A percentile compares a stretch with the other conserved stretches of the same genome.
phyloP scores from a whole-genome alignment of 2,888 invertebrate species.

The Coelinius sp. region DNA sequence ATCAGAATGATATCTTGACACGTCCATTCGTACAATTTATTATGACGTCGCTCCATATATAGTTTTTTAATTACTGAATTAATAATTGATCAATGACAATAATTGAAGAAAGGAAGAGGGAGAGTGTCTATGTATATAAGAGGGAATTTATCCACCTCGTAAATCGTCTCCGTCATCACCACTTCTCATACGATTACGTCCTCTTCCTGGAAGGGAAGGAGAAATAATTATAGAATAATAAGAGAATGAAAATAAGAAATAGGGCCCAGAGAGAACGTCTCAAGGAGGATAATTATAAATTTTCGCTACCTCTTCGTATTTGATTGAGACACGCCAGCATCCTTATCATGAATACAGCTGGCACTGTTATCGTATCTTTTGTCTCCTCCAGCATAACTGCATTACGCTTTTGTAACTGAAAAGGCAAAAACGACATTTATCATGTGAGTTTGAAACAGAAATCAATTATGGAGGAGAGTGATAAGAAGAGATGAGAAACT shows the following conservation, averaged over 20 bases:
- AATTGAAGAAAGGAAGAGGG: too few species aligned
- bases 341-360: slow-evolving; percentile 88
- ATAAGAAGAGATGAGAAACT: too few species aligned
- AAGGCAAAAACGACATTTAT: neutral
- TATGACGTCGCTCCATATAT: neutral
- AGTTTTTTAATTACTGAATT: neutral
- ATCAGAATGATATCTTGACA: neutral
- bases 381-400: slow-evolving; percentile 89
- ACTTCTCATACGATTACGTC: slow-evolving; percentile 62
- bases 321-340: slow-evolving; percentile 81
- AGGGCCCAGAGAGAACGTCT: slow-evolving; percentile 32
- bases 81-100: too few species aligned
- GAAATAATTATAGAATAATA: neutral
- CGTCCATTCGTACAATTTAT: neutral
- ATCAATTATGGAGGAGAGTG: neutral
- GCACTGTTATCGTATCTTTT: slow-evolving; percentile 88
- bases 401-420: slow-evolving; percentile 82
- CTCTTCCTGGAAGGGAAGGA: slow-evolving; percentile 59
- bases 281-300: slow-evolving; percentile 54
- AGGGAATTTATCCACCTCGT: slow-evolving; percentile 54
- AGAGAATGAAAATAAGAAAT: slow-evolving; percentile 38
- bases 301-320: slow-evolving; percentile 73
- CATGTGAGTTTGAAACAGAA: neutral
- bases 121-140: neutral
- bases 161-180: slow-evolving; percentile 60